phyloP scores from a whole-genome alignment of 2,113 vertebrate species.

The Ellobius talpinus region DNA sequence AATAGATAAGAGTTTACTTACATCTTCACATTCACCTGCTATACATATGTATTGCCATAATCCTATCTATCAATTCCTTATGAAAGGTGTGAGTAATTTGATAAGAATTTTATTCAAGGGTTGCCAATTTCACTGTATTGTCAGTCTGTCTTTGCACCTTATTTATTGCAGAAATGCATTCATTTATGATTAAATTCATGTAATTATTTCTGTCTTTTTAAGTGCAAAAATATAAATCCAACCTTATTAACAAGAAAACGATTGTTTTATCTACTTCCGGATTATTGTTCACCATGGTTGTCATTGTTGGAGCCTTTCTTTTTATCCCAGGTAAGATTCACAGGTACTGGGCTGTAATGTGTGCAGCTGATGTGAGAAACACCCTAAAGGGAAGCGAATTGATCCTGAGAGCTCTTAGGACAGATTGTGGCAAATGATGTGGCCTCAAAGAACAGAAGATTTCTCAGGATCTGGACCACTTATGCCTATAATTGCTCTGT shows the following conservation, averaged over 20 bases:
- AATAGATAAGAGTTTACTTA: background rate
- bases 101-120: background rate
- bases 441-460: background rate
- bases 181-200: conserved; percentile 36
- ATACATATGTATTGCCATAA: background rate
- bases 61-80: background rate
- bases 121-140: background rate
- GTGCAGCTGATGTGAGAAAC: background rate
- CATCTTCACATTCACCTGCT: background rate
- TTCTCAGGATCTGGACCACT: background rate
- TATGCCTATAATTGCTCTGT: background rate
- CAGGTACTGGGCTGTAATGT: background rate
- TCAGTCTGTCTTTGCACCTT: background rate
- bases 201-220: conserved; percentile 73
- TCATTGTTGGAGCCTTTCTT: conserved; percentile 81
- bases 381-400: fast-evolving
- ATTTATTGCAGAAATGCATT: background rate
- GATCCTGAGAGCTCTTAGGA: background rate
- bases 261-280: conserved; percentile 67
- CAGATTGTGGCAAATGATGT: background rate
- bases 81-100: background rate
- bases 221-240: conserved; percentile 83
- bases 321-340: conserved; percentile 84
- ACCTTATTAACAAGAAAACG: conserved; percentile 66
- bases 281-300: conserved; percentile 56